Conservation (phyloP, 2,797 vertebrate species). For the Agapornis canus region DNA sequence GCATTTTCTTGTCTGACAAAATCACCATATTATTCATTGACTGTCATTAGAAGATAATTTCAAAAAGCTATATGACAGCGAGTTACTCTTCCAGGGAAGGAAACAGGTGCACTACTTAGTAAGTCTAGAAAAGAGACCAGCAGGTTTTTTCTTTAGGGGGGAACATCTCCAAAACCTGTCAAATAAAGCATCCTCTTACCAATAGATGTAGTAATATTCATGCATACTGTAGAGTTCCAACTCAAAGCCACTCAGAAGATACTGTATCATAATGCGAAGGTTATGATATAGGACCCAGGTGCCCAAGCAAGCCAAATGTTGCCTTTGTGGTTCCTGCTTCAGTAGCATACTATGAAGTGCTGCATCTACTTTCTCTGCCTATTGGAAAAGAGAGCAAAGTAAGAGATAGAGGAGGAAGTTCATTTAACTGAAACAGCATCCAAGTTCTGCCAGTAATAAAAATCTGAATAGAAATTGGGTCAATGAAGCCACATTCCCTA, state of each 20-base stretch:
- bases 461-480: not conserved
- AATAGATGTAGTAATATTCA: constrained; percentile 99
- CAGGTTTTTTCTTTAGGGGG: not conserved
- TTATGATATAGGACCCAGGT: constrained; percentile 99
- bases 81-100: not conserved
- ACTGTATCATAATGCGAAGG: constrained; percentile 98
- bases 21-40: not conserved
- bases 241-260: constrained; percentile 97
- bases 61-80: not conserved
- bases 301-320: constrained; percentile 94
- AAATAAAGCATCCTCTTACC: constrained; percentile 77
- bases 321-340: constrained; percentile 96
- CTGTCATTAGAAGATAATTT: not conserved
- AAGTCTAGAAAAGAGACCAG: not conserved
- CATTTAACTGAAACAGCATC: not conserved
- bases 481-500: not conserved
- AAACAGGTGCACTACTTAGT: not conserved
- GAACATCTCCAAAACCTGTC: not conserved
- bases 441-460: not conserved
- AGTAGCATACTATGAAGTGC: constrained; percentile 94
- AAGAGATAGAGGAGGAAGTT: not conserved
- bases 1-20: not conserved
- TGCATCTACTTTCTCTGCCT: constrained; percentile 98
- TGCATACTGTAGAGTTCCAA: constrained; percentile 99
- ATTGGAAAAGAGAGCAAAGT: not conserved